Conservation (phyloP, 1,140 invertebrate genomes). For the Habropoda laboriosa region DNA sequence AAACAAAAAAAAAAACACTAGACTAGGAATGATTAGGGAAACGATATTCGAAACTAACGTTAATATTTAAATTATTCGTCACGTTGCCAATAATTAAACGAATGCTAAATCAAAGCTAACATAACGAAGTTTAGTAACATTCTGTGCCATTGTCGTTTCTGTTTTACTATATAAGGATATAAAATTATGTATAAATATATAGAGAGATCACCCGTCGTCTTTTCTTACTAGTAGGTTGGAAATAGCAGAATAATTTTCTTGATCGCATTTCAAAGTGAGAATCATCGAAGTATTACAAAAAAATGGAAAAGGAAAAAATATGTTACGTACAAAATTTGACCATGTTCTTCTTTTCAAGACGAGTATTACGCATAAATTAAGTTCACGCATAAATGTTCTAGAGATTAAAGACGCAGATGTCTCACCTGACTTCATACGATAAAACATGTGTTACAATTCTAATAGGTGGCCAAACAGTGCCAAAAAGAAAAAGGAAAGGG, state of each 20-base stretch:
- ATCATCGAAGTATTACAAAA: slow-evolving; percentile 34
- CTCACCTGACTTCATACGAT: slow-evolving; percentile 13
- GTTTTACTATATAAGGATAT: slow-evolving; percentile 62
- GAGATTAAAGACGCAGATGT: neutral
- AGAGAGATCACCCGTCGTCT: slow-evolving; percentile 47
- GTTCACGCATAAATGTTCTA: neutral
- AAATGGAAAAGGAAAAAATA: neutral
- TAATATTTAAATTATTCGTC: slow-evolving; percentile 64
- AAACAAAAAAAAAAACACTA: too few species aligned
- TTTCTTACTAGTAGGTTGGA: slow-evolving; percentile 57
- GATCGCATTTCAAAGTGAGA: slow-evolving; percentile 40
- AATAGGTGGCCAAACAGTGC: slow-evolving; percentile 61
- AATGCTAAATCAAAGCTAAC: slow-evolving; percentile 70
- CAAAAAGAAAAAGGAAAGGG: too few species aligned
- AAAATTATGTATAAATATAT: slow-evolving; percentile 56
- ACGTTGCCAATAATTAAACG: slow-evolving; percentile 69
- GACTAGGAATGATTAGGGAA: slow-evolving; percentile 48
- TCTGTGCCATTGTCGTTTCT: slow-evolving; percentile 70
- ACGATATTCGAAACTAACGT: slow-evolving; percentile 50
- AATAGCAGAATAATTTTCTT: slow-evolving; percentile 45
- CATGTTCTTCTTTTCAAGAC: neutral
- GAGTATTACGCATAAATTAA: neutral
- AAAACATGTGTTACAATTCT: slow-evolving; percentile 1
- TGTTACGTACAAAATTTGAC: slow-evolving; percentile 9
- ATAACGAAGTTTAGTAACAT: slow-evolving; percentile 65